Percentiles rank a stretch among this genome's conserved stretches.
These are phyloP conservation scores for Elanoides forficatus DNA, from an alignment of 2,113 vertebrate species.

Conservation along the genomic window DNA sequence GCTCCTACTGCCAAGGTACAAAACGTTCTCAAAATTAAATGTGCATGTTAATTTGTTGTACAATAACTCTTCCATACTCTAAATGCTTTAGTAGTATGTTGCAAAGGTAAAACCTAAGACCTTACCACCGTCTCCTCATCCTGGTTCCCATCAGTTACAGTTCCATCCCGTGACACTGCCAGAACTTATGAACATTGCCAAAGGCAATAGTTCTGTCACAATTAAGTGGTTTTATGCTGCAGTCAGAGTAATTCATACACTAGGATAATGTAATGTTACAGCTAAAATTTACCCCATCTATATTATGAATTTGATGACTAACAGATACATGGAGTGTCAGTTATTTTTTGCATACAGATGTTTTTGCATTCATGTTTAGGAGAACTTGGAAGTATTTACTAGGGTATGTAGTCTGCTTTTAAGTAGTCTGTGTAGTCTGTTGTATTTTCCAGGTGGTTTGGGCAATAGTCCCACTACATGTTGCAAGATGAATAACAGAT, in stretches of 20 bases:
- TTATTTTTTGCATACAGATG: not conserved
- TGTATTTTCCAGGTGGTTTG: not conserved
- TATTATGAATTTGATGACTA: not conserved
- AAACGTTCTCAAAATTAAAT: not conserved
- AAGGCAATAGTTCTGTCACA: not conserved
- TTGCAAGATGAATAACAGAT: not conserved
- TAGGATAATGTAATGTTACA: not conserved
- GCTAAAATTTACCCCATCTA: not conserved
- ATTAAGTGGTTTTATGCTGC: not conserved
- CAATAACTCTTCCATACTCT: not conserved
- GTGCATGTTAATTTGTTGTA: not conserved
- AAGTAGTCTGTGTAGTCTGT: not conserved
- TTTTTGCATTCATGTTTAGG: not conserved
- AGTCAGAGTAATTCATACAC: not conserved
- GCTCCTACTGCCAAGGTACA: constrained; percentile 90
- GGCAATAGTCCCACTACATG: not conserved
- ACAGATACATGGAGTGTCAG: not conserved
- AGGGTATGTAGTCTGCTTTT: not conserved
- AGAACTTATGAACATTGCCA: not conserved
- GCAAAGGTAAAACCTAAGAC: not conserved
- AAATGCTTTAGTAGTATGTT: not conserved
- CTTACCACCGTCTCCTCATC: not conserved
- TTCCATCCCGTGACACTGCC: not conserved
- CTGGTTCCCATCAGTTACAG: not conserved
- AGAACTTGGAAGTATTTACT: not conserved